Base-by-base conservation (phyloP, 1,140 invertebrate species). In the Drosophila athabasca region DNA sequence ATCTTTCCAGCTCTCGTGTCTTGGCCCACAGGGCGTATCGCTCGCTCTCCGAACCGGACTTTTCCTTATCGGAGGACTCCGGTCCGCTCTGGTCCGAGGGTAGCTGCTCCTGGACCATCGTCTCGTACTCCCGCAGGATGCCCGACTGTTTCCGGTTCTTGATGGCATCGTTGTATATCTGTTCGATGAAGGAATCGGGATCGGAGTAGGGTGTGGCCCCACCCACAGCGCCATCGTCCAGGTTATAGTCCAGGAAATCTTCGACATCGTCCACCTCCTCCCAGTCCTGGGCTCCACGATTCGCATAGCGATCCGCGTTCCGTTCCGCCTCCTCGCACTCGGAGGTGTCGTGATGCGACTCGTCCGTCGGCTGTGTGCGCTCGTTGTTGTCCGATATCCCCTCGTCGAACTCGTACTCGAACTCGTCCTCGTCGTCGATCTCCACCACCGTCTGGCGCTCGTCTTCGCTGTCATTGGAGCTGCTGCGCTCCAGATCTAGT, bases 261-360 rank as follows among this genome's bases (percentile, higher is more conserved):
- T 80, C 84, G 11, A 65, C 55, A 54, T 80, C 72, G 4, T 90
- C 85, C 0, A 79, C 64, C n/a, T 90, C 85, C 24, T 80, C 75
- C 90, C 90, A 91, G 43, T 91, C 90, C 45, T 87, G 76, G 11
- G 88, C 90, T 1, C 68, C 76, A 0, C 81, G 65, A 62, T 81
- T 83, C 0, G 77, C 90, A 74, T 91, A 91, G 8, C 79, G 81
- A 80, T 91, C 90, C 0, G 76, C 77, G 66, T 91, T 91, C 3
- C 90, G 73, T 15, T 91, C 90, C 11, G 90, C 90, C 59, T 91
- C 90, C 43, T 91, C 90, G 46, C 90, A 91, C 55, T 91, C 90
- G 2, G 90, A 91, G 0, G 85, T 85, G 24, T 91, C 90, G 46
- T 91, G 90, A 57, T 91, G 90, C 0, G 90, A 91, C 19, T 91